These are phyloP conservation scores for Bacillus rossius DNA, from an alignment of 1,140 invertebrate species.

Conservation along the genomic window DNA sequence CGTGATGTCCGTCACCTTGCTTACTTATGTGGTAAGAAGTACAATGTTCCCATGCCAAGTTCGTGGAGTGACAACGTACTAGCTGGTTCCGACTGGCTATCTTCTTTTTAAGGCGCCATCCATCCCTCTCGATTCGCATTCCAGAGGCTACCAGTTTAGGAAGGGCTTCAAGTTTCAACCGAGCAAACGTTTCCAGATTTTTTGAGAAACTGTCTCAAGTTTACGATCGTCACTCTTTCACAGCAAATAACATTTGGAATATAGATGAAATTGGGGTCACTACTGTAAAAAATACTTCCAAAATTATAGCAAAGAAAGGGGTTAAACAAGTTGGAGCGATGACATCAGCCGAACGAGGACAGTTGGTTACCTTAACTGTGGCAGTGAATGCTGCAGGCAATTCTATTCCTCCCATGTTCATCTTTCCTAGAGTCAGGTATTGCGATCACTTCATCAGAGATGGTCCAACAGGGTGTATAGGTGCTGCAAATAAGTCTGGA, in stretches of 20 bases:
- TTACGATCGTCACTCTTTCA: neutral
- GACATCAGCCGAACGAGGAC: conserved; percentile 34
- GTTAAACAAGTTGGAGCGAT: conserved; percentile 35
- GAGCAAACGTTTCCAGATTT: conserved; percentile 1
- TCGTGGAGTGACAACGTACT: neutral
- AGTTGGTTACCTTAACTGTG: conserved; percentile 38
- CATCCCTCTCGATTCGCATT: neutral
- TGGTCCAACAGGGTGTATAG: conserved; percentile 36
- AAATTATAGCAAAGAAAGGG: conserved; percentile 33
- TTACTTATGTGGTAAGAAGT: too few species aligned
- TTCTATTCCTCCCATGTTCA: conserved; percentile 36
- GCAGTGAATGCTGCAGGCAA: conserved; percentile 38
- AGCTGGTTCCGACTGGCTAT: conserved; percentile 4
- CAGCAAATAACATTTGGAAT: conserved; percentile 31
- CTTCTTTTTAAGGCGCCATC: conserved; percentile 4
- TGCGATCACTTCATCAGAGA: conserved; percentile 25
- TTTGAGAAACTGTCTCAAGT: conserved; percentile 3
- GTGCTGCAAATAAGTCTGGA: too few species aligned
- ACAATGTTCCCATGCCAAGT: too few species aligned
- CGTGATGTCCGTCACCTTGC: too few species aligned
- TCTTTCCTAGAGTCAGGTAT: conserved; percentile 38
- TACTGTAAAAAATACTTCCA: conserved; percentile 34
- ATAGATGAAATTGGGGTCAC: conserved; percentile 40
- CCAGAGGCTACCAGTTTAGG: conserved; percentile 4
- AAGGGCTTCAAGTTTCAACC: conserved; percentile 1